Percentiles rank a stretch among this genome's conserved stretches.
These are phyloP conservation scores for Forbesichthys papilliferus DNA, from an alignment of 2,113 vertebrate species.

Conservation along the genomic window DNA sequence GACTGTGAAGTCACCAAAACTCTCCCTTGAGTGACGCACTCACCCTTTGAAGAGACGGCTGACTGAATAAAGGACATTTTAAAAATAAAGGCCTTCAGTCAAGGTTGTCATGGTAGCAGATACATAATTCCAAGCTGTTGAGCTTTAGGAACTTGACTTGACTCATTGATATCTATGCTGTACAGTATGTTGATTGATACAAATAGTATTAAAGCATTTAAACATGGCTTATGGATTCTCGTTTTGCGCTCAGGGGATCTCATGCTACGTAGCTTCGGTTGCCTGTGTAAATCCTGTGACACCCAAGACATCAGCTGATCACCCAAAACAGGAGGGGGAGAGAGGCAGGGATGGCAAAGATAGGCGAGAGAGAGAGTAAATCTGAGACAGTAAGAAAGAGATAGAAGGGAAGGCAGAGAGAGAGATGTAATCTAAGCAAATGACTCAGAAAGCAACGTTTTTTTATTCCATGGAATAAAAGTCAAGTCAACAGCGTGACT, in stretches of 20 bases:
- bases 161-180: background rate
- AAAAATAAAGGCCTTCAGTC: background rate
- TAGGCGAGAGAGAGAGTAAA: background rate
- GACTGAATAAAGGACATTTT: background rate
- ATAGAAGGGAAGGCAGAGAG: conserved; percentile 4
- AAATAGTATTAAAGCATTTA: background rate
- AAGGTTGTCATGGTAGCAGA: conserved; percentile 9
- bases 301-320: conserved; percentile 29
- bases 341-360: background rate
- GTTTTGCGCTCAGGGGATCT: conserved; percentile 16
- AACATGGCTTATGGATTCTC: conserved; percentile 7
- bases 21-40: conserved; percentile 9
- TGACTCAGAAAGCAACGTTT: conserved; percentile 48
- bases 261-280: conserved; percentile 17
- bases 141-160: background rate
- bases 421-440: conserved; percentile 38
- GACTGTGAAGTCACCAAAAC: conserved; percentile 11
- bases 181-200: conserved; percentile 2
- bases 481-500: conserved; percentile 44
- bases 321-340: background rate
- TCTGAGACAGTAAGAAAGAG: background rate
- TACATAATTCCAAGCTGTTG: background rate
- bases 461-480: conserved; percentile 44
- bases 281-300: conserved; percentile 24
- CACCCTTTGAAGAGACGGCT: background rate